Base-by-base conservation (phyloP, 2,797 vertebrate genomes). In the Hyperoplus lanceolatus region DNA sequence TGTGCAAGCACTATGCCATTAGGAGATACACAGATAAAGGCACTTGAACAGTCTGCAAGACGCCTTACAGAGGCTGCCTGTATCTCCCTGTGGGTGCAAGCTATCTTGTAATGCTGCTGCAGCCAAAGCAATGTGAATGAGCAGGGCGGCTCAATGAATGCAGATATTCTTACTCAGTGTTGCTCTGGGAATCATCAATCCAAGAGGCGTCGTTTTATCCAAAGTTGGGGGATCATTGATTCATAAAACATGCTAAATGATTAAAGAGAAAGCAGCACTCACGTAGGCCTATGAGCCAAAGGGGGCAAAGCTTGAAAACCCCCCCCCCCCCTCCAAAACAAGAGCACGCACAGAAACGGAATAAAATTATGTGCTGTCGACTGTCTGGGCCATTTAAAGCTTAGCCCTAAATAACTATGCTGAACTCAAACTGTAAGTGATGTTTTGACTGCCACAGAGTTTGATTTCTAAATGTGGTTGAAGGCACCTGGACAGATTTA, bases 131-230 rank as follows among this genome's bases (percentile, higher is more conserved):
- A 57, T 67, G 78, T 82, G 85, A 93, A 89, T 84, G 87, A 93
- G 82, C 85, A 73, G 77, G 54, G 84, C 59, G 78, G 86, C 83
- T 91, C 90, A 88, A 88, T 94, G 90, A 91, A 92, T 89, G 87
- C 83, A 89, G 86, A 89, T 89, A 81, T 84, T 90, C 90, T 90
- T 90, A 89, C 85, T 85, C 70, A 70, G 81, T 81, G 80, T 87
- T 87, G 80, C 88, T 87, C 74, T 79, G 82, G 86, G 88, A 90
- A 89, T 86, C 86, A 92, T 91, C 87, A 89, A 89, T 91, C 86
- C 82, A 75, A 79, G 38, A 83, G 67, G 80, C 75, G 54, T 73
- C 69, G 58, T 80, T 83, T 29, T 82, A 84, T 79, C 77, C 58
- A 79, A 81, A 89, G 80, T 83, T 85, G 77, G 61, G 57, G 53